Base-by-base conservation (phyloP, 2,113 vertebrate species). In the Microcebus tavaratra region DNA sequence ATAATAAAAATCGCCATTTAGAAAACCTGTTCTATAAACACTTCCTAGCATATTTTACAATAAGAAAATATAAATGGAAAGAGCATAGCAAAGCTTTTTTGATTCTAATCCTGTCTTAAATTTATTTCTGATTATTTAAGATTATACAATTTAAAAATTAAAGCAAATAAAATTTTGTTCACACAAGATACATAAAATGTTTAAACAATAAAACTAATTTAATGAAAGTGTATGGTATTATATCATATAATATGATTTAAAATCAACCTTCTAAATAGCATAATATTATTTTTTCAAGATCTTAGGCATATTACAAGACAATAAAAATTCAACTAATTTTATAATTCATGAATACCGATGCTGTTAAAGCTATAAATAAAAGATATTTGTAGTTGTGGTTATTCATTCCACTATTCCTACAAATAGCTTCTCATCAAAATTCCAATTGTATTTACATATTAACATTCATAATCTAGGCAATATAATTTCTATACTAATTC, bases 351-450 rank as follows among this genome's bases (percentile, higher is more conserved):
- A 88, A 88, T 88, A 93, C 42, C 80, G 45, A 91, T 59, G 50
- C 3, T 36, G 93, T 67, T 23, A 65, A 79, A 92, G 25, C 57
- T 88, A 75, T 90, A 90, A 55, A 59, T 57, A 57, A 57, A 21
- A 8, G 18, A 63, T 36, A 79, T 68, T 88, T 76, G 75, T 55
- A 95, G 10, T 67, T 42, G 23, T 75, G 21, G 0, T 27, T 87
- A 96, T 84, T 68, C 90, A 87, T 83, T 7, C 10, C 1, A 31
- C 6, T 83, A 42, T 27, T 97, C 50, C 59, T n/a, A 72, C 36
- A 89, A 95, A 42, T 88, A 88, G 55, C 4, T 75, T 90, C 82
- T 80, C 25, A 87, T 80, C 36, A 90, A 80, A 82, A 92, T 48
- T 34, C 15, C 20, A 65, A 86, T 87, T 72, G 55, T 61, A 27